Evolutionary conservation across 2,113 vertebrate genomes (phyloP).

Genomic region (Clarias macrocephalus): DNA sequence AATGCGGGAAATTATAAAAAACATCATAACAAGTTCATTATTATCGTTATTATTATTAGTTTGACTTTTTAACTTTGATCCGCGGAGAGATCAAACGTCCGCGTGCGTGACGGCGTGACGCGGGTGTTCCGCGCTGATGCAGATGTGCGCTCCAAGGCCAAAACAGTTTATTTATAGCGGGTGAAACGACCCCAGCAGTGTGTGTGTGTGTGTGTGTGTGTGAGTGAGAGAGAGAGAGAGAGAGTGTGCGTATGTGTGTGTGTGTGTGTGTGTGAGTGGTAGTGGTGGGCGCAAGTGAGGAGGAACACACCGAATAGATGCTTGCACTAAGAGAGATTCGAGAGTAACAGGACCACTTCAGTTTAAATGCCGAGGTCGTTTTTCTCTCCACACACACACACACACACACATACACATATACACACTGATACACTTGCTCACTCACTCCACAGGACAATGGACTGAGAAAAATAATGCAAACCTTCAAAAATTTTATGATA

Average conservation of each 20-base stretch:
- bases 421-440: neutral
- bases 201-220: neutral
- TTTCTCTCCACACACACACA: neutral
- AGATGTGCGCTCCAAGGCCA: slow-evolving; percentile 29
- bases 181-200: slow-evolving; percentile 16
- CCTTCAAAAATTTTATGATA: neutral
- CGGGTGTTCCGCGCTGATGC: slow-evolving; percentile 10
- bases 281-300: slow-evolving; percentile 24
- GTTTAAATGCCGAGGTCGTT: slow-evolving; percentile 42
- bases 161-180: slow-evolving; percentile 40
- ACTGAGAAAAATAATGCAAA: neutral
- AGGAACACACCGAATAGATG: neutral
- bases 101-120: slow-evolving; percentile 13
- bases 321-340: neutral
- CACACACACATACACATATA: neutral
- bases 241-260: neutral
- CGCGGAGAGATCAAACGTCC: neutral
- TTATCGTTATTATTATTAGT: neutral
- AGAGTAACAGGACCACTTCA: slow-evolving; percentile 36
- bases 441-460: slow-evolving; percentile 23
- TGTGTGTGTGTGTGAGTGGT: neutral
- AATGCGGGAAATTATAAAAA: too few relatives aligned
- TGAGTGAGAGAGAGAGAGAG: too few relatives aligned
- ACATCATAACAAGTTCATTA: too few relatives aligned
- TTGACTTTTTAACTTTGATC: neutral